Conservation (phyloP, 2,797 vertebrate species). For the Centropyge bicolor region DNA sequence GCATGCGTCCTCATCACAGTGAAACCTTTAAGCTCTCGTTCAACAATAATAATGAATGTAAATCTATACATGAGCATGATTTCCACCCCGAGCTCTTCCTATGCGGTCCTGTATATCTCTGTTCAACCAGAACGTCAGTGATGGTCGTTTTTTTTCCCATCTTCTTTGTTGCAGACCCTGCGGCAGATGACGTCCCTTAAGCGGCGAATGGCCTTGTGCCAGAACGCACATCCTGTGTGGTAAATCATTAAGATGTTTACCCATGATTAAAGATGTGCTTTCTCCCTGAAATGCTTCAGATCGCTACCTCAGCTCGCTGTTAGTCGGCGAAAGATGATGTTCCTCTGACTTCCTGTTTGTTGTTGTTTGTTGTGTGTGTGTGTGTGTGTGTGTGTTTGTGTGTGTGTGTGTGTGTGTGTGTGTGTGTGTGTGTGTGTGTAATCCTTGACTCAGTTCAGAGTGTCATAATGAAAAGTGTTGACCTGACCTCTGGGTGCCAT, state of each 20-base stretch:
- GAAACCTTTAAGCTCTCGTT: conserved; percentile 3
- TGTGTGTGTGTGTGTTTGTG: conserved; percentile 30
- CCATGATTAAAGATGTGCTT: conserved; percentile 63
- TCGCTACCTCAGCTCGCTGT: conserved; percentile 43
- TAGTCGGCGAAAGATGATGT: conserved; percentile 40
- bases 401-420: conserved; percentile 20
- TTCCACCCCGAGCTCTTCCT: conserved; percentile 4
- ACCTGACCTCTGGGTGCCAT: conserved; percentile 9
- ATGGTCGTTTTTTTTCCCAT: neutral
- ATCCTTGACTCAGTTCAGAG: conserved; percentile 32
- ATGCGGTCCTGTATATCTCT: neutral
- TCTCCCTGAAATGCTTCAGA: conserved; percentile 48
- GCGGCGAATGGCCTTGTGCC: conserved; percentile 30
- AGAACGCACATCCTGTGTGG: conserved; percentile 51
- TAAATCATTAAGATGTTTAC: conserved; percentile 76
- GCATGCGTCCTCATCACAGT: neutral
- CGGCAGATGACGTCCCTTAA: conserved; percentile 37
- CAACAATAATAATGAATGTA: neutral
- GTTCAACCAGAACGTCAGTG: neutral
- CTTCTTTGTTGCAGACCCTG: neutral
- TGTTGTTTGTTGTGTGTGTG: conserved; percentile 34
- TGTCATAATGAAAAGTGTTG: conserved; percentile 6
- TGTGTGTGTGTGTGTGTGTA: conserved; percentile 23
- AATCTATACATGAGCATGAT: conserved; percentile 1
- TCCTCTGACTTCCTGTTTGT: conserved; percentile 47